Percentiles rank a stretch among this genome's conserved stretches.
Conservation (phyloP, 37 sponge, comb jelly and placozoan genomes). For the Ephydatia muelleri region DNA sequence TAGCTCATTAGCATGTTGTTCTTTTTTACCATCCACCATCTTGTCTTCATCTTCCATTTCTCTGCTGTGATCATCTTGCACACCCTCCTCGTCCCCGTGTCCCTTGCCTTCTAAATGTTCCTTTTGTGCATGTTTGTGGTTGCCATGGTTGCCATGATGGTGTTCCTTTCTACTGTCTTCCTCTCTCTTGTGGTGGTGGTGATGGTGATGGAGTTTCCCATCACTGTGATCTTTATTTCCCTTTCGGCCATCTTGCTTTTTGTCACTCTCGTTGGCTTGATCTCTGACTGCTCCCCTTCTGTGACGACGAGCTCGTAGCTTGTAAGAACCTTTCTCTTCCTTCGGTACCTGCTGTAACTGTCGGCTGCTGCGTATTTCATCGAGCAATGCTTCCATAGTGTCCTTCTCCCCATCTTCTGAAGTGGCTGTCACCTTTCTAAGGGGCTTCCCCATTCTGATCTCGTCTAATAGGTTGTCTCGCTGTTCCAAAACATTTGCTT, state of each 20-base stretch:
- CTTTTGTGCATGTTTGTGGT: too few species aligned
- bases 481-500: background rate
- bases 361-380: constrained; percentile 29
- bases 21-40: background rate
- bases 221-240: background rate
- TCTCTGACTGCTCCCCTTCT: constrained; percentile 1
- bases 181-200: background rate
- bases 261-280: constrained; percentile 18
- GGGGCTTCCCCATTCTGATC: constrained; percentile 42
- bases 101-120: background rate
- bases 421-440: constrained; percentile 14
- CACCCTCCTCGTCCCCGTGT: background rate
- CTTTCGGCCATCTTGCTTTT: background rate
- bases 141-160: background rate
- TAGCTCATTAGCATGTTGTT: background rate
- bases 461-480: constrained; percentile 52
- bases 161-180: background rate
- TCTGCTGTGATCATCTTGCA: background rate
- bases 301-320: background rate
- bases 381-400: constrained; percentile 10
- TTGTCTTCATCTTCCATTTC: constrained; percentile 2
- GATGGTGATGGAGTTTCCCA: background rate
- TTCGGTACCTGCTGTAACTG: constrained; percentile 16
- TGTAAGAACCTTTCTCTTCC: constrained; percentile 3
- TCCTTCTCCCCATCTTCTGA: background rate